Evolutionary conservation across 2,797 vertebrate species (phyloP), one percentile per base, ranked within the genome.

Genomic region (Vultur gryphus): DNA sequence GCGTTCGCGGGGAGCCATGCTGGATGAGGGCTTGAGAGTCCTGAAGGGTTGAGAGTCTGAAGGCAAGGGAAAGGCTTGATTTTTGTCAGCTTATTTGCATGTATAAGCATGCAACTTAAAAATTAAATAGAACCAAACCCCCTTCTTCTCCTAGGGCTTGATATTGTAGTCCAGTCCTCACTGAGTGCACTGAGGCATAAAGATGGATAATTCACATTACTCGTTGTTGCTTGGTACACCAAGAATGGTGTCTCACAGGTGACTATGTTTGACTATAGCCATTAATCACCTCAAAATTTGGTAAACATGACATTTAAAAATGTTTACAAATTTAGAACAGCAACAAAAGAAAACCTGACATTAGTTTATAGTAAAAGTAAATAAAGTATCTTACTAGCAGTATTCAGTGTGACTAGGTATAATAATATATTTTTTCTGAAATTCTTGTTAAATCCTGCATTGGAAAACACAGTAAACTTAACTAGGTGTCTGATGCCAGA

Each of bases 1-100:
- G 33, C 2, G 1, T 77, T 48, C 3, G 1, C 4, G 2, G 24
- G 9, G 39, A 48, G n/a, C 46, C 48, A 0, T 33, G 6, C 52
- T 67, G 67, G 26, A 3, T 66, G 8, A 15, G 46, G n/a, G 8
- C 46, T 73, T 86, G 61, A 28, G 31, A 37, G 37, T 37, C 37
- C 29, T 26, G 76, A 55, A 81, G 9, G n/a, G 20, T 2, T 61
- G 21, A 67, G 57, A 57, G n/a, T 37, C 2, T 75, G 76, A 69
- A 62, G 33, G 16, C 62, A 58, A 49, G 35, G 14, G 23, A 41
- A 44, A 57, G 43, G 58, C 49, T 84, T 37, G 49, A 15, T 52
- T 77, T 91, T 72, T 87, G 28, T 65, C 31, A 37, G 7, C 41
- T 95, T 84, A 33, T 49, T 54, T 69, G 10, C 41, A 3, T 14